phyloP scores from a whole-genome alignment of 2,888 invertebrate genomes.

The Cerceris ruficornis region DNA sequence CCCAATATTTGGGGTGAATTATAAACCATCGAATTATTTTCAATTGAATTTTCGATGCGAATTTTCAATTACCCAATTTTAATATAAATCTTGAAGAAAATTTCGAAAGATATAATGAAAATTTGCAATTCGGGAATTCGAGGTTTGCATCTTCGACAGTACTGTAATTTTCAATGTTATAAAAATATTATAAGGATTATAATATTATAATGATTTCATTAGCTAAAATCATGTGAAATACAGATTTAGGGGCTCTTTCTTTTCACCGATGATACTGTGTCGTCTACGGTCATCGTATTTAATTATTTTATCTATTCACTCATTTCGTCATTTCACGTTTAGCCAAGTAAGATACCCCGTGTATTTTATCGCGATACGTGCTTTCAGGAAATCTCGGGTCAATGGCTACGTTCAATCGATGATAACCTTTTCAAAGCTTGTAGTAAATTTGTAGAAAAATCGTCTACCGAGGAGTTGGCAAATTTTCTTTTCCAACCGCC shows the following conservation, averaged over 20 bases:
- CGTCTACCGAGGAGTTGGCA: not conserved
- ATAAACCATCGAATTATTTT: too few relatives aligned
- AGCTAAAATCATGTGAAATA: not conserved
- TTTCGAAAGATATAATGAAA: too few relatives aligned
- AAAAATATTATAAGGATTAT: too few relatives aligned
- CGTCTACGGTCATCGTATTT: conserved; percentile 16
- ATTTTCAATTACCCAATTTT: too few relatives aligned
- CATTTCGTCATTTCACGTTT: conserved; percentile 21
- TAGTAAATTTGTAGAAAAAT: conserved; percentile 25
- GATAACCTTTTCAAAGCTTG: conserved; percentile 47
- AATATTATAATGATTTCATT: too few relatives aligned
- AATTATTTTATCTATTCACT: conserved; percentile 15
- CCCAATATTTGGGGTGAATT: too few relatives aligned
- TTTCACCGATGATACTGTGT: not conserved
- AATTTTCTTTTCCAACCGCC: too few relatives aligned
- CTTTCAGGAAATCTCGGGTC: conserved; percentile 52
- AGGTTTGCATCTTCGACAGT: too few relatives aligned
- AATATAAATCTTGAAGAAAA: too few relatives aligned
- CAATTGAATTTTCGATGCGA: too few relatives aligned
- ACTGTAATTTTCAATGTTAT: too few relatives aligned
- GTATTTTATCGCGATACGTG: conserved; percentile 36
- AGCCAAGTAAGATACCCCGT: conserved; percentile 7
- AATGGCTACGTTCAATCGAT: conserved; percentile 41
- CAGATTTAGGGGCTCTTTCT: not conserved
- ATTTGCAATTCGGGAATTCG: too few relatives aligned